Conservation (phyloP, 2,797 vertebrate genomes). For the Gymnoscopelus braueri region DNA sequence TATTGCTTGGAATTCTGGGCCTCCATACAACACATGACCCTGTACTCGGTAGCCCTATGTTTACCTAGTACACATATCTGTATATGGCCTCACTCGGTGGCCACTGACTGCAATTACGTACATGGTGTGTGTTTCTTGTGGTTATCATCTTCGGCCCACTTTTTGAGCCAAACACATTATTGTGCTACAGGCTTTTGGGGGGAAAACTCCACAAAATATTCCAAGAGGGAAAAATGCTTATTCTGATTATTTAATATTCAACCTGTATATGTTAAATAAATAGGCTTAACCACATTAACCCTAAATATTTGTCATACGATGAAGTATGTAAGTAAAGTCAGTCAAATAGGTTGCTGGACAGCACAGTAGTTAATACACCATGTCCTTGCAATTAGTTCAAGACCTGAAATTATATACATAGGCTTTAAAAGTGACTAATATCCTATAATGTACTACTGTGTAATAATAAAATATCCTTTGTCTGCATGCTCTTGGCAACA, state of each 20-base stretch:
- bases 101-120: not conserved
- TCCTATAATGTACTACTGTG: too few relatives aligned
- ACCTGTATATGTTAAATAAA: not conserved
- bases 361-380: not conserved
- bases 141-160: not conserved
- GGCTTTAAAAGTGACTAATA: not conserved
- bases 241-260: too few relatives aligned
- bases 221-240: too few relatives aligned
- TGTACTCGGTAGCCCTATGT: not conserved
- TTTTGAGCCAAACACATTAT: not conserved
- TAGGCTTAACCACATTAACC: not conserved
- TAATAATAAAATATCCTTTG: not conserved
- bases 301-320: too few relatives aligned
- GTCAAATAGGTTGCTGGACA: not conserved
- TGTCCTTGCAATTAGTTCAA: not conserved
- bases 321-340: too few relatives aligned
- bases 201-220: not conserved
- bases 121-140: conserved; percentile 8
- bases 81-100: too few relatives aligned
- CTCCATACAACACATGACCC: not conserved
- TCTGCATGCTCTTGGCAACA: too few relatives aligned
- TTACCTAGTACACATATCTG: too few relatives aligned
- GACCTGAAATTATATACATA: not conserved
- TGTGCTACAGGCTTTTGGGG: not conserved
- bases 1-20: not conserved